Base-by-base conservation (phyloP, 2,113 vertebrate species). In the Acrocephalus arundinaceus region DNA sequence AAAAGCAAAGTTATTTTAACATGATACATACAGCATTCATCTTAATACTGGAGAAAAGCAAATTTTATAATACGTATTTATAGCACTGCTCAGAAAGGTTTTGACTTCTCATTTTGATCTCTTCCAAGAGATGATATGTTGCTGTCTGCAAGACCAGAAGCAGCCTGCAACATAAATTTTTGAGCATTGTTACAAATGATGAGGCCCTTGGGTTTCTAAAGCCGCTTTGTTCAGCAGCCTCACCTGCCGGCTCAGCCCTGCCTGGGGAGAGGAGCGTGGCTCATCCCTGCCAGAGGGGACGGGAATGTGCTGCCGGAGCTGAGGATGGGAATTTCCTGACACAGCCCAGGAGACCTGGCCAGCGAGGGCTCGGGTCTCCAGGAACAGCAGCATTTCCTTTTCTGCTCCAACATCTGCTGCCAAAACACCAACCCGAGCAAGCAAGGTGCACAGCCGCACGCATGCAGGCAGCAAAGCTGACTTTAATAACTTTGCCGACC, bases 381-480 rank as follows among this genome's bases (percentile, higher is more conserved):
- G 5, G 45, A 81, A 14, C 14, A n/a, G 13, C 10, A 5, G 8
- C 2, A 48, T 54, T 43, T 30, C 51, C 15, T 61, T 66, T 61
- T 27, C 51, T 46, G 1, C 19, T 43, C 35, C 2, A 13, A 31
- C 7, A 14, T 11, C 48, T 25, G 15, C 28, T 30, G 30, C 67
- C 19, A 10, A 45, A 66, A 55, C 0, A 8, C 46, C 58, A 18
- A 3, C 8, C 43, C 20, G 2, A 24, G 24, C 1, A 2, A 19
- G 15, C 27, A 1, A 16, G 51, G 25, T 0, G 15, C 25, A 9
- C 5, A 19, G 19, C 31, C 49, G 8, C 49, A 11, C 0, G 0
- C 25, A 0, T 0, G 15, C 22, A 16, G 1, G 1, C 23, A 14
- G 0, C 28, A 5, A 28, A 25, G 0, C 0, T 2, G 51, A 11